Conservation (phyloP, 2,888 invertebrate species). For the Cancer borealis region DNA sequence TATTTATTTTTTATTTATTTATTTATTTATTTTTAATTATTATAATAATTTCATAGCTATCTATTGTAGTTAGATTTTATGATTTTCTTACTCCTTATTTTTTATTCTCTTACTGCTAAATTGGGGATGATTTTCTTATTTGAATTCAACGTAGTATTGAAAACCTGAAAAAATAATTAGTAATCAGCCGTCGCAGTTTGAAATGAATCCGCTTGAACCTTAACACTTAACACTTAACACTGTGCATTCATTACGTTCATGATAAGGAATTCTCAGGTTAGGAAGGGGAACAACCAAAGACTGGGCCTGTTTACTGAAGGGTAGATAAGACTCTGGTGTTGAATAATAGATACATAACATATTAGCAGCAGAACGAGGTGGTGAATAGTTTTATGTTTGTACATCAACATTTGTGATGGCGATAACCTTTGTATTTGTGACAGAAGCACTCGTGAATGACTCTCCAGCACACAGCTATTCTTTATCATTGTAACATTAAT, state of each 20-base stretch:
- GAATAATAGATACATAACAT: not conserved
- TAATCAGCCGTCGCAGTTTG: not conserved
- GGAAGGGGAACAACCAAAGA: constrained; percentile 28
- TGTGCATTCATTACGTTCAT: not conserved
- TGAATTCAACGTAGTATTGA: not conserved
- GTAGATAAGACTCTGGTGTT: not conserved
- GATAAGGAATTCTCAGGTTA: not conserved
- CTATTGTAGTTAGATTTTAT: not conserved
- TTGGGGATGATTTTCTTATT: not conserved
- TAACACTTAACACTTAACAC: not conserved
- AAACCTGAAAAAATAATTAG: not conserved
- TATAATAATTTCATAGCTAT: not conserved
- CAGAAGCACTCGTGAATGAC: constrained; percentile 11
- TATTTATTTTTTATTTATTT: not conserved
- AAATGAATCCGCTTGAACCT: not conserved
- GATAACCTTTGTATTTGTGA: not conserved
- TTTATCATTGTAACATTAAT: constrained; percentile 21
- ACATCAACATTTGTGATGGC: not conserved
- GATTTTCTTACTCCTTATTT: not conserved
- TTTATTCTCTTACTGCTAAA: not conserved
- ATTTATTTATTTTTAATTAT: not conserved
- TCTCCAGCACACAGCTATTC: constrained; percentile 36
- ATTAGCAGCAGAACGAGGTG: constrained; percentile 12
- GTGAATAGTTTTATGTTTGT: constrained; percentile 2
- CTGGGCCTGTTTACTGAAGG: not conserved